Percentiles rank a stretch among this genome's conserved stretches.
Evolutionary conservation across 2,888 invertebrate species (phyloP).

Genomic region (Cheiracanthium punctorium): DNA sequence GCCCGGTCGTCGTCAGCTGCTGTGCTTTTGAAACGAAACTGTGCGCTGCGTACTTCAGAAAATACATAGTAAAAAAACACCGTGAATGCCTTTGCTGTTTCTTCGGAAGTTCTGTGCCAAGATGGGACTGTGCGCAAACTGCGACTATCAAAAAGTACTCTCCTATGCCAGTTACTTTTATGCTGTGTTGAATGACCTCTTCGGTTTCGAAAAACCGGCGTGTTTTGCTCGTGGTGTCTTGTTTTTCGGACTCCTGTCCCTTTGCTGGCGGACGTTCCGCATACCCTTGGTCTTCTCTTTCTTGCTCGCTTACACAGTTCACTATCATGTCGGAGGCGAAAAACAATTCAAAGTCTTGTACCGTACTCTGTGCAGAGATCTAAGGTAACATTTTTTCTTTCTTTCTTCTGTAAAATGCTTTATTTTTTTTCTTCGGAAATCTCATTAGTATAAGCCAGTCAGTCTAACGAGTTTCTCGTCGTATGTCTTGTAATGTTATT

Average conservation of each 20-base stretch:
- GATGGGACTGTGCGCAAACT: neutral
- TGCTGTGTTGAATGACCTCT: conserved; percentile 28
- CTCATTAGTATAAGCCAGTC: too few species aligned
- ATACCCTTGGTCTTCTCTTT: neutral
- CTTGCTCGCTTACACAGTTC: conserved; percentile 3
- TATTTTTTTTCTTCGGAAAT: neutral
- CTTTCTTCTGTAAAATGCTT: too few species aligned
- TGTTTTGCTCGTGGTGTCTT: conserved; percentile 28
- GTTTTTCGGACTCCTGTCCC: neutral
- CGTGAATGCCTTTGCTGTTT: too few species aligned
- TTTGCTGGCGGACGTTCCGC: neutral
- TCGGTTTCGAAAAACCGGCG: conserved; percentile 8
- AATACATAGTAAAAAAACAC: too few species aligned
- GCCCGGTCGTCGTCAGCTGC: too few species aligned
- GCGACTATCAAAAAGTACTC: neutral
- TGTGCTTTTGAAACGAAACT: too few species aligned
- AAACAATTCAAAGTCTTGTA: conserved; percentile 12
- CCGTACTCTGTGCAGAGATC: conserved; percentile 16
- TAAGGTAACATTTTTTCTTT: conserved; percentile 22
- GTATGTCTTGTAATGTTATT: neutral
- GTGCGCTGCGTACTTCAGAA: too few species aligned
- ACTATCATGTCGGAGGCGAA: conserved; percentile 27
- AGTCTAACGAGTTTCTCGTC: too few species aligned
- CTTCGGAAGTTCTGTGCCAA: neutral
- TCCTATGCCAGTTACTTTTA: neutral